Evolutionary conservation across 2,797 vertebrate species (phyloP).

Genomic region (Helostoma temminkii): DNA sequence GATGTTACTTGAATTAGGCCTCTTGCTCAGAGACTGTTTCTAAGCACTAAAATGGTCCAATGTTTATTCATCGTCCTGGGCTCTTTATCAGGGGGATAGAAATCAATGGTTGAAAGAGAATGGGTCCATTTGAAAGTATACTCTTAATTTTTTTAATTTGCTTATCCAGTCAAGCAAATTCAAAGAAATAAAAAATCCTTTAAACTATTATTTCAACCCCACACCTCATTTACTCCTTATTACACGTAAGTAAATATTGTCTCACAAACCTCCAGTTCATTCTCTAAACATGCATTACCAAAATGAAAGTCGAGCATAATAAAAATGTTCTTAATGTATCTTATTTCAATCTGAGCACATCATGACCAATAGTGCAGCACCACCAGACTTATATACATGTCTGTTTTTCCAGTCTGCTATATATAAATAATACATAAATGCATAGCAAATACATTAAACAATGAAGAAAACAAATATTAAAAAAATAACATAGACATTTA

Average conservation of each 20-base stretch:
- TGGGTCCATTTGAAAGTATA: conserved; percentile 51
- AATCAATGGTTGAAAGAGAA: conserved; percentile 67
- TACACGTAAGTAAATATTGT: conserved; percentile 45
- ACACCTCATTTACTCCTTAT: conserved; percentile 59
- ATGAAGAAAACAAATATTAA: background rate
- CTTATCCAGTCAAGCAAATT: conserved; percentile 59
- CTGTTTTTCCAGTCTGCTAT: background rate
- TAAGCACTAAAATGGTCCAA: conserved; percentile 53
- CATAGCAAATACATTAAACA: background rate
- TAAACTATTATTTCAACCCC: conserved; percentile 49
- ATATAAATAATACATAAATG: background rate
- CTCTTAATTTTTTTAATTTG: conserved; percentile 65
- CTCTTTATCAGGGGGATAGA: conserved; percentile 58
- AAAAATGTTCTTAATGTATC: background rate
- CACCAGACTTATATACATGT: background rate
- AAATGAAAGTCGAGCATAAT: conserved; percentile 12
- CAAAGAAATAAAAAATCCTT: conserved; percentile 51
- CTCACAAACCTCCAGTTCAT: background rate
- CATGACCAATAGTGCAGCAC: background rate
- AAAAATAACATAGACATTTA: too few relatives aligned
- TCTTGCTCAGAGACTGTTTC: conserved; percentile 60
- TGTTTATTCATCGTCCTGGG: conserved; percentile 68
- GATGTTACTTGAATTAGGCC: conserved; percentile 75
- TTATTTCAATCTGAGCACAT: background rate
- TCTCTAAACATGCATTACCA: background rate